Evolutionary conservation across 2,113 vertebrate genomes (phyloP), one percentile per base, ranked within the genome.

Genomic region (Charina bottae): DNA sequence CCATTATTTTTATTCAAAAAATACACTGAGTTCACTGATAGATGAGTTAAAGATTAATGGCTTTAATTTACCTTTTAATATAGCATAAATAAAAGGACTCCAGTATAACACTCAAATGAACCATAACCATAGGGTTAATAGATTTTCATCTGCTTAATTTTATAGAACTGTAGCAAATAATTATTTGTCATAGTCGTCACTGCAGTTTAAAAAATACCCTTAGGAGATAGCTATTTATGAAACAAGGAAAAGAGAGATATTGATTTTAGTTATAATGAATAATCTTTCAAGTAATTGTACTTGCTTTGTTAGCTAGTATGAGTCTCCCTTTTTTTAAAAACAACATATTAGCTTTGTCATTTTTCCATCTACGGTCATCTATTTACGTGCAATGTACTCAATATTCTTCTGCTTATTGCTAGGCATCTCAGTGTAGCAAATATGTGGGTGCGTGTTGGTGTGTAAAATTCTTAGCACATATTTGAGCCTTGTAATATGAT

Each of bases 41-140:
- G 94, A 97, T 97, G 96, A 96, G 94, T 97, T 98, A 97, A 97
- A 97, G 97, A 97, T 97, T 96, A 97, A 97, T 97, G 95, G 90
- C 94, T 97, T 98, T 97, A 97, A 98, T 98, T 97, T 98, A 94
- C 96, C 93, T 97, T 97, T 97, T 98, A 97, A 96, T 97, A 96
- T 93, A 96, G 95, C 96, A 95, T 95, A 97, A 97, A 95, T 97
- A 97, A 96, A 97, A 97, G 96, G 94, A 96, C 94, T 97, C 89
- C 94, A 96, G 94, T 96, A 96, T 96, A 97, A 97, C 97, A 97
- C 95, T 92, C 95, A 95, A 96, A 93, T 97, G 97, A 97, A 97
- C 97, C 96, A 89, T 97, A 97, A 93, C 97, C 92, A 88, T 93
- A 93, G 97, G 97, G 97, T 97, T 97, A 97, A 97, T 97, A 96